Percentiles rank a stretch among this genome's conserved stretches.
These are phyloP conservation scores for Anabas testudineus DNA, from an alignment of 2,797 vertebrate genomes.

Conservation along the genomic window DNA sequence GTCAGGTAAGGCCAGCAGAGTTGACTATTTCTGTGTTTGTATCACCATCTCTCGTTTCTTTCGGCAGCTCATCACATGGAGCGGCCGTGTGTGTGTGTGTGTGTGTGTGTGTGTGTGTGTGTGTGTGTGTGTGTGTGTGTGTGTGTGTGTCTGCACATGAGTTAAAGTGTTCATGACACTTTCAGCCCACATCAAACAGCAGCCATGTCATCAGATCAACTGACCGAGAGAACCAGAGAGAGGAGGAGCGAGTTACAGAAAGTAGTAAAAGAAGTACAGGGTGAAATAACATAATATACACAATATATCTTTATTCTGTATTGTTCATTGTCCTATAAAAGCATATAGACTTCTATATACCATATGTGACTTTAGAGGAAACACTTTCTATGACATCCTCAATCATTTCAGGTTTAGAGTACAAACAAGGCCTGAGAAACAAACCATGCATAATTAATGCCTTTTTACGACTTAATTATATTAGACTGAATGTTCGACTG, in stretches of 20 bases:
- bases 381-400: too few species aligned
- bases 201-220: slow-evolving; percentile 45
- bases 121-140: slow-evolving; percentile 11
- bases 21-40: slow-evolving; percentile 24
- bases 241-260: not conserved
- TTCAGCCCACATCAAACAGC: slow-evolving; percentile 49
- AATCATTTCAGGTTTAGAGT: too few species aligned
- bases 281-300: too few species aligned
- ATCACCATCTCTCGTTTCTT: slow-evolving; percentile 41
- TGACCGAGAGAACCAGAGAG: slow-evolving; percentile 10
- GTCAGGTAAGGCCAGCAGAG: slow-evolving; percentile 15
- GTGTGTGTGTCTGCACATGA: slow-evolving; percentile 6
- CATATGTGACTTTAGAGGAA: too few species aligned
- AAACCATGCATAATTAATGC: too few species aligned
- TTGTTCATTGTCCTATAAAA: too few species aligned
- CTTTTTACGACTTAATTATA: too few species aligned
- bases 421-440: too few species aligned
- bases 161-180: slow-evolving; percentile 13
- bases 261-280: too few species aligned
- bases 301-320: too few species aligned
- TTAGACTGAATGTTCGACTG: too few species aligned
- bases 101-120: slow-evolving; percentile 8
- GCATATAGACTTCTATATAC: too few species aligned
- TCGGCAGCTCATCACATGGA: slow-evolving; percentile 22
- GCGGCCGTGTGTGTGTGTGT: slow-evolving; percentile 10